A percentile compares a stretch with the other conserved stretches of the same genome.
These are phyloP conservation scores for Temnothorax nylanderi DNA, from an alignment of 1,140 invertebrate genomes.

Conservation along the genomic window DNA sequence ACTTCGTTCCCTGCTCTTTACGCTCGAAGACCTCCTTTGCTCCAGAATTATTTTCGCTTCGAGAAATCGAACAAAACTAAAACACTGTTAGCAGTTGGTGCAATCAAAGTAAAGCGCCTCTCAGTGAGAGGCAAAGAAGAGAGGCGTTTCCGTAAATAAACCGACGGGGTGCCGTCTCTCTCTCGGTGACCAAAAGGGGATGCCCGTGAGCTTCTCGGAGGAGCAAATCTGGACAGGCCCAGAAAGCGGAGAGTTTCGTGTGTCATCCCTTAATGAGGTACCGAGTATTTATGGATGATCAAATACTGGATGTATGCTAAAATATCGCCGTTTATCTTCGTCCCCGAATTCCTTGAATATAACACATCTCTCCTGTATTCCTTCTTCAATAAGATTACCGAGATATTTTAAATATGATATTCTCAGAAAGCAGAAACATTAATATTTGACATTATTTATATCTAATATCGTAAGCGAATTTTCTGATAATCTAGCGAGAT, in stretches of 20 bases:
- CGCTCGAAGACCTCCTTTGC: not conserved
- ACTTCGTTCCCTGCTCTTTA: not conserved
- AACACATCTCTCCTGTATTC: not conserved
- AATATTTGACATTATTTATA: not conserved
- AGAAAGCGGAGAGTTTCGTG: conserved; percentile 52
- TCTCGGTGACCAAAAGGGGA: conserved; percentile 50
- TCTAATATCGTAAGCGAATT: not conserved
- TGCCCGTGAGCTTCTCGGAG: conserved; percentile 29
- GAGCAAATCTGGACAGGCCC: conserved; percentile 24
- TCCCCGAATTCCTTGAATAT: not conserved
- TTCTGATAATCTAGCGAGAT: not conserved
- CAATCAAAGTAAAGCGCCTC: conserved; percentile 43
- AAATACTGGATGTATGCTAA: not conserved
- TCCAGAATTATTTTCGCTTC: conserved; percentile 58
- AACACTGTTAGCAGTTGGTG: conserved; percentile 1
- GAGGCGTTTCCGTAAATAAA: conserved; percentile 58
- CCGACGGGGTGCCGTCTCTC: conserved; percentile 17
- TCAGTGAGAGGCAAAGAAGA: conserved; percentile 47
- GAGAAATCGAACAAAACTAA: conserved; percentile 59
- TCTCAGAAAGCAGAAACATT: not conserved
- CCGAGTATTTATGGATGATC: conserved; percentile 6
- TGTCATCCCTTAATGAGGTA: conserved; percentile 43
- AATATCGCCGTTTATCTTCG: not conserved
- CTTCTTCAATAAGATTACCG: not conserved
- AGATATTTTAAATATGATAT: not conserved